These are phyloP conservation scores for Sebastes trivittatus DNA, from an alignment of 2,797 vertebrate species.

Conservation along the genomic window DNA sequence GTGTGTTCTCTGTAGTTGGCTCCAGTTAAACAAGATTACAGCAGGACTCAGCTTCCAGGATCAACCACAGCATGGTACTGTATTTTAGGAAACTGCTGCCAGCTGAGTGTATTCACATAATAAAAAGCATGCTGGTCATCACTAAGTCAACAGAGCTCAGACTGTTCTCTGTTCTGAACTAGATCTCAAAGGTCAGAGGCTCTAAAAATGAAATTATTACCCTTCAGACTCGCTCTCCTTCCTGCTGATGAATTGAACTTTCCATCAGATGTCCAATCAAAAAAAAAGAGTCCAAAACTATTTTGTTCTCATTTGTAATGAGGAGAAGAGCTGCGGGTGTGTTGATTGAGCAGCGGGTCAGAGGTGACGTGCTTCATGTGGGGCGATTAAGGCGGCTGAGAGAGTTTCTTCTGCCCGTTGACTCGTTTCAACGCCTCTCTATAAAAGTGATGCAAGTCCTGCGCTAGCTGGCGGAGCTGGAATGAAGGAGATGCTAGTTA, in stretches of 20 bases:
- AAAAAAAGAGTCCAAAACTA: neutral
- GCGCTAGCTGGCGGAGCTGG: neutral
- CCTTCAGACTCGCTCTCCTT: neutral
- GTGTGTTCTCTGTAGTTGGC: too few species aligned
- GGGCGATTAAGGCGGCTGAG: slow-evolving; percentile 42
- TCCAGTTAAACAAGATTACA: too few species aligned
- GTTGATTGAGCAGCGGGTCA: slow-evolving; percentile 49
- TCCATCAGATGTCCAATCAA: neutral
- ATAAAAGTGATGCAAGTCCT: slow-evolving; percentile 47
- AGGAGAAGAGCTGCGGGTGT: neutral
- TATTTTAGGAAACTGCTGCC: too few species aligned
- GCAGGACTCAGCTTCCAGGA: too few species aligned
- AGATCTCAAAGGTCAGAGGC: neutral
- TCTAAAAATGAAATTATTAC: neutral
- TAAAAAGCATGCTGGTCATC: neutral
- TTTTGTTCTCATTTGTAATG: slow-evolving; percentile 29
- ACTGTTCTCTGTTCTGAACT: neutral
- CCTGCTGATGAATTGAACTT: neutral
- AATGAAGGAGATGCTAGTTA: slow-evolving; percentile 45
- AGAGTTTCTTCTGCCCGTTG: slow-evolving; percentile 39
- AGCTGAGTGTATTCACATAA: too few species aligned
- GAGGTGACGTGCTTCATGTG: slow-evolving; percentile 42
- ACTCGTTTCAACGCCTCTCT: slow-evolving; percentile 29
- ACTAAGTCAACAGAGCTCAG: neutral
- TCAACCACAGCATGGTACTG: too few species aligned